Evolutionary conservation across 2,797 vertebrate species (phyloP), one percentile per base, ranked within the genome.

Genomic region (Sorex maritimensis): DNA sequence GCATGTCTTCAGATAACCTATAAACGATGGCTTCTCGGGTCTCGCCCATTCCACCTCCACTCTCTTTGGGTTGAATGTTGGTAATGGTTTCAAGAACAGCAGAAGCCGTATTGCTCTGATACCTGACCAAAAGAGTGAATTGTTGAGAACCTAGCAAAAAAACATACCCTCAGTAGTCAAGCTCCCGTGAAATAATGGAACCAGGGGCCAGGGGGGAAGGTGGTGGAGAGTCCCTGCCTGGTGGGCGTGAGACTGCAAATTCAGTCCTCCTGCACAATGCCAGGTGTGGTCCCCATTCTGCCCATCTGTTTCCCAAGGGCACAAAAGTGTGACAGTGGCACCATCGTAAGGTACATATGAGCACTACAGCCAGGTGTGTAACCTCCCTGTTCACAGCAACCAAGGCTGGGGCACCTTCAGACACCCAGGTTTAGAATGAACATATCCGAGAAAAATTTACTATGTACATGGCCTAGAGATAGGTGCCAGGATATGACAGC

Each of bases 1-100:
- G 92, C 99, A 99, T 99, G 71, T 98, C 98, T 95, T 98, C 98
- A 15, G 98, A 98, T 83, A 98, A 89, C 83, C 34, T 97, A 95
- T 98, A 98, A 58, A 99, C 98, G 12, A 98, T 97, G 72, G 98
- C 96, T 97, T 99, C 99, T 15, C 98, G 97, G 19, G 98, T 99
- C 96, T 97, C 98, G 78, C 98, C 99, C 78, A 97, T 86, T 80
- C 98, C 98, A 7, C 97, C 98, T 55, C 93, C 98, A 26, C 99
- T 98, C 97, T 99, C 98, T 95, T 99, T 99, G 77, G 99, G 99
- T 86, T 99, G 99, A 95, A 99, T 99, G 93, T 98, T 98, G 88
- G 98, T 98, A 96, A 99, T 98, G 4, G 98, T 99, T 92, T 99
- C 98, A 1, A 99, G 96, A 77, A 99, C 98, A 49, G 97, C 98